Evolutionary conservation across 2,888 invertebrate species (phyloP).

Genomic region (Malthinus seriepunctatus): DNA sequence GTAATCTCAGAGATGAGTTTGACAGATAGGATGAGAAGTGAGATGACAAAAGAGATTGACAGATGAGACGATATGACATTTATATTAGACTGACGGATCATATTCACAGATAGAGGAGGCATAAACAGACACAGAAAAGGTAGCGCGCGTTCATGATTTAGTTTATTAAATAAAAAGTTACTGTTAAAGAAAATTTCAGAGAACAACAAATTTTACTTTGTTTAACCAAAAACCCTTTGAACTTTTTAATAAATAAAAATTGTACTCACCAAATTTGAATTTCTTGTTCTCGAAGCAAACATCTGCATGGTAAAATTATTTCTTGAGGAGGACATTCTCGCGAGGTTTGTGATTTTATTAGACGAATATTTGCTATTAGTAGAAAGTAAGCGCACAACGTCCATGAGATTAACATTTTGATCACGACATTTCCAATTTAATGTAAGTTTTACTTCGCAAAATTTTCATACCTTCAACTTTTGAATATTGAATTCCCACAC

Average conservation of each 20-base stretch:
- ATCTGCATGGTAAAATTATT: constrained; percentile 79
- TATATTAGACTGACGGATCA: too few species aligned
- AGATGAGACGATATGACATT: too few species aligned
- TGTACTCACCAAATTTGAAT: constrained; percentile 78
- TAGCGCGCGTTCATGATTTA: too few species aligned
- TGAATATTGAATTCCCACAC: background rate
- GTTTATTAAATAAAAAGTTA: too few species aligned
- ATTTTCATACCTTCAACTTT: background rate
- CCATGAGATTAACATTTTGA: constrained; percentile 25
- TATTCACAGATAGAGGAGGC: too few species aligned
- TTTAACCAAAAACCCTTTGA: too few species aligned
- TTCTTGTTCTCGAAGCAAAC: constrained; percentile 75
- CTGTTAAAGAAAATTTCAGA: too few species aligned
- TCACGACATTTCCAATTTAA: constrained; percentile 25
- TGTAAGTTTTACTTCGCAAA: background rate
- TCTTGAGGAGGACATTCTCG: constrained; percentile 72
- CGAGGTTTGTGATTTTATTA: constrained; percentile 6
- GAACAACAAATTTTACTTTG: too few species aligned
- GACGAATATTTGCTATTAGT: constrained; percentile 16
- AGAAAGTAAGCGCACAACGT: constrained; percentile 24
- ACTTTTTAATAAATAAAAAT: background rate
- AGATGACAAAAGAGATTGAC: too few species aligned
- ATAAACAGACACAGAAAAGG: too few species aligned
- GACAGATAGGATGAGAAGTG: too few species aligned
- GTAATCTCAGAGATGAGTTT: too few species aligned